These are phyloP conservation scores for Rhabdophis nuchalis DNA, from an alignment of 2,797 vertebrate genomes.

Conservation along the genomic window DNA sequence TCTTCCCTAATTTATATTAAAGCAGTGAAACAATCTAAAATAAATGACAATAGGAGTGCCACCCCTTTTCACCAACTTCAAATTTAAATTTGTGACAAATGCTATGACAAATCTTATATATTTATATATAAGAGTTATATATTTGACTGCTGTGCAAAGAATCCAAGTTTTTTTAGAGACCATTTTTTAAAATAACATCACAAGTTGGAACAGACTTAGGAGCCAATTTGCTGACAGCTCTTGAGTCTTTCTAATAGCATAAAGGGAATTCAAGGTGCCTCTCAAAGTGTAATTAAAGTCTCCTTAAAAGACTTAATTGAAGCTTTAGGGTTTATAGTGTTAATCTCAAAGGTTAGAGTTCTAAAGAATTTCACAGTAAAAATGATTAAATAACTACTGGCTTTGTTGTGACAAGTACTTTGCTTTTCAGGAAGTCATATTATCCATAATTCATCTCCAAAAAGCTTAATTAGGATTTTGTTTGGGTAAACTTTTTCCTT, in stretches of 20 bases:
- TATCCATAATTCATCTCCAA: conserved; percentile 25
- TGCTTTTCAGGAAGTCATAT: conserved; percentile 32
- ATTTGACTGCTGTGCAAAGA: not conserved
- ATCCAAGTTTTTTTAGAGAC: not conserved
- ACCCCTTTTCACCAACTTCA: not conserved
- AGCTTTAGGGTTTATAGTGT: conserved; percentile 40
- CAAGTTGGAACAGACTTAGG: not conserved
- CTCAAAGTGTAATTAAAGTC: conserved; percentile 48
- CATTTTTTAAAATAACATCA: not conserved
- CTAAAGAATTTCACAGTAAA: conserved; percentile 50
- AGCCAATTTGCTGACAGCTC: conserved; percentile 2
- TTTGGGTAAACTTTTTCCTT: fast-evolving
- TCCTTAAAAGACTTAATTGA: conserved; percentile 50
- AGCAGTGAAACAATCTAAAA: not conserved
- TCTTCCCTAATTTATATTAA: not conserved
- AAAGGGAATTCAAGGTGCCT: not conserved
- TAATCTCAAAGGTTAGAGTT: conserved; percentile 44
- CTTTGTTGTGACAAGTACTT: conserved; percentile 30
- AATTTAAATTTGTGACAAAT: not conserved
- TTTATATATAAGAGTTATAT: too few species aligned
- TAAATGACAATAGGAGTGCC: not conserved
- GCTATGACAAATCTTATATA: too few species aligned
- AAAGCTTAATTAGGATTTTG: conserved; percentile 34
- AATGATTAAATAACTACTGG: conserved; percentile 52
- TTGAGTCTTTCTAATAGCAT: conserved; percentile 15